A percentile compares a stretch with the other conserved stretches of the same genome.
Conservation (phyloP, 1,140 invertebrate species). For the Zaprionus ghesquierei region DNA sequence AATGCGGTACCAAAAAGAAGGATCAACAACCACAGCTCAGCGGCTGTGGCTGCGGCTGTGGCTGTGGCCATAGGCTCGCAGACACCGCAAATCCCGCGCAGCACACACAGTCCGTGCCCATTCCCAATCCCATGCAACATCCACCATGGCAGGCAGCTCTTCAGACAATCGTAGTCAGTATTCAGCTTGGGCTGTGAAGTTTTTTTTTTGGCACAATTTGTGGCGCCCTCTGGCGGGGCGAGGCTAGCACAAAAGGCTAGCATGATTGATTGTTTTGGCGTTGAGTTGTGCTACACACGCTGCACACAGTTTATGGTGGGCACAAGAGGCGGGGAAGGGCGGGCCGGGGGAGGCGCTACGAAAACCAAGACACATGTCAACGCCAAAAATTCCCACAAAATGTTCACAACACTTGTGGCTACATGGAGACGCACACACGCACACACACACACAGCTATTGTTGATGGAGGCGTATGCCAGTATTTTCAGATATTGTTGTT, state of each 20-base stretch:
- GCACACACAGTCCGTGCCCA: not conserved
- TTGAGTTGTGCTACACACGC: conserved; percentile 30
- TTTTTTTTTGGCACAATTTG: conserved; percentile 61
- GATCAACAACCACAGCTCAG: not conserved
- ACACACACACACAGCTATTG: not conserved
- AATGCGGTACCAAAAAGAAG: not conserved
- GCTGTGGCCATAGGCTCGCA: not conserved
- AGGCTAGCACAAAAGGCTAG: conserved; percentile 43
- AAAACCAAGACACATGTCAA: conserved; percentile 69
- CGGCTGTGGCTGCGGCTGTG: not conserved
- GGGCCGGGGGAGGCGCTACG: not conserved
- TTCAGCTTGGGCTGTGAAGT: conserved; percentile 38
- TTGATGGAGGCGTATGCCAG: not conserved
- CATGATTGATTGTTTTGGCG: conserved; percentile 71
- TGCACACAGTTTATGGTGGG: not conserved
- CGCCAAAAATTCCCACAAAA: conserved; percentile 57
- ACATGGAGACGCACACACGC: conserved; percentile 8
- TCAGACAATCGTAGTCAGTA: conserved; percentile 14
- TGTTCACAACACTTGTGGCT: conserved; percentile 54
- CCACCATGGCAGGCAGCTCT: not conserved
- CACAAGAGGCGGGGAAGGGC: not conserved
- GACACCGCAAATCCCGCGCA: not conserved
- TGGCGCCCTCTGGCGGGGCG: conserved; percentile 9
- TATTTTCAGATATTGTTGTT: conserved; percentile 47
- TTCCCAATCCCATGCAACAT: too few relatives aligned